Base-by-base conservation (phyloP, 92 coral and sea anemone genomes). In the Bergia sp. region DNA sequence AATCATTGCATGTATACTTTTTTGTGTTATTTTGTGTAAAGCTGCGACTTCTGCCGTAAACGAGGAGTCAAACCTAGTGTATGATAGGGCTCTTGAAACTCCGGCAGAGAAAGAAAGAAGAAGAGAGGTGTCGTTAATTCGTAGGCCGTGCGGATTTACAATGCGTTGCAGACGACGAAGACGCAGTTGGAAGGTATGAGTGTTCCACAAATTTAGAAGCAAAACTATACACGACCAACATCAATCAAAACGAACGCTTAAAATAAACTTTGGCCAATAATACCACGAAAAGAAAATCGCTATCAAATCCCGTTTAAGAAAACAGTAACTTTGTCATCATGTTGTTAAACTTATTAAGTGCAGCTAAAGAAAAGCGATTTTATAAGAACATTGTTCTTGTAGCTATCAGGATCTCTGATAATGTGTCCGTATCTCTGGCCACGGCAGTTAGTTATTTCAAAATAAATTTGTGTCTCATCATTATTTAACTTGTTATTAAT, bases 131-230 rank as follows among this genome's bases (percentile, higher is more conserved):
- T 53, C 11, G 53, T n/a, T 45, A 20, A 21, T 1, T 57, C 84
- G 84, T 37, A 4, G 13, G 20, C 85, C 69, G 16, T 80, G 85
- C 20, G 85, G 85, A 13, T 80, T 57, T 36, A 80, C 72, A 12
- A n/a, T 80, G 41, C 85, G 85, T 37, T 80, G 85, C 36, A 57
- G 85, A 37, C 85, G 85, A 29, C 45, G 85, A 80, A 80, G 85
- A 5, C 85, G 67, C 4, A 80, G 85, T 61, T 16, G 37, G 57
- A 53, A 57, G 72, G 85, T 57, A 53, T 20, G 81, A 5, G 12
- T 4, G 13, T 77, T 74, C 78, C 45, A 7, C 6, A 39, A 61
- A 3, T 61, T 21, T 61, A 7, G 66, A 57, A 13, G 29, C 29
- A 61, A 61, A 61, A 61, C 18, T 16, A 20, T 61, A 61, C 69